phyloP scores from a whole-genome alignment of 2,888 invertebrate species.

The Amiota minor region DNA sequence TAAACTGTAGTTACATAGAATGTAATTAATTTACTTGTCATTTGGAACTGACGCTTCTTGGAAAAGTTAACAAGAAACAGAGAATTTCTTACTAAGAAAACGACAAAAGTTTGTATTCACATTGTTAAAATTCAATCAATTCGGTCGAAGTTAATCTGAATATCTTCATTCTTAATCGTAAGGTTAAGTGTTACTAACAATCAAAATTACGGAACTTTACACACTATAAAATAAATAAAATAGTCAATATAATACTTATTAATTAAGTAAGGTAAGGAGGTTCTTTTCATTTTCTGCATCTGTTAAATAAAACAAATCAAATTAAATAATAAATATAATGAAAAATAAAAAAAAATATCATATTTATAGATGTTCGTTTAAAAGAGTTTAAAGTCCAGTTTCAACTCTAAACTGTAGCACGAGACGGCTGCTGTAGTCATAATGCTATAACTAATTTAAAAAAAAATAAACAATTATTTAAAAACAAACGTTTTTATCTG shows the following conservation, averaged over 20 bases:
- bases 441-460: too few relatives aligned
- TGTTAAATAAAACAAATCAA: not conserved
- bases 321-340: too few relatives aligned
- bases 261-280: not conserved
- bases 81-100: not conserved
- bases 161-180: not conserved
- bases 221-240: not conserved
- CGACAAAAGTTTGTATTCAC: conserved; percentile 44
- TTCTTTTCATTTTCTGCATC: not conserved
- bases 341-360: too few relatives aligned
- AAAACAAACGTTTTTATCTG: too few relatives aligned
- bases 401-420: too few relatives aligned
- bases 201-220: not conserved
- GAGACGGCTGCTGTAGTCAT: too few relatives aligned
- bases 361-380: too few relatives aligned
- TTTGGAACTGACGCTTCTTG: conserved; percentile 34
- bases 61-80: conserved; percentile 39
- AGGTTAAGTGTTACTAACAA: conserved; percentile 36
- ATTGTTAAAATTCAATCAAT: conserved; percentile 29
- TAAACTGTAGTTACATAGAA: not conserved
- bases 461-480: too few relatives aligned
- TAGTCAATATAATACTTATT: not conserved
- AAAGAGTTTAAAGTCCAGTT: too few relatives aligned
- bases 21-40: not conserved
- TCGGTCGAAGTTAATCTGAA: not conserved